Percentiles rank a stretch among this genome's conserved stretches.
Conservation (phyloP, 2,797 vertebrate species). For the Oryzias dopingdopingensis region DNA sequence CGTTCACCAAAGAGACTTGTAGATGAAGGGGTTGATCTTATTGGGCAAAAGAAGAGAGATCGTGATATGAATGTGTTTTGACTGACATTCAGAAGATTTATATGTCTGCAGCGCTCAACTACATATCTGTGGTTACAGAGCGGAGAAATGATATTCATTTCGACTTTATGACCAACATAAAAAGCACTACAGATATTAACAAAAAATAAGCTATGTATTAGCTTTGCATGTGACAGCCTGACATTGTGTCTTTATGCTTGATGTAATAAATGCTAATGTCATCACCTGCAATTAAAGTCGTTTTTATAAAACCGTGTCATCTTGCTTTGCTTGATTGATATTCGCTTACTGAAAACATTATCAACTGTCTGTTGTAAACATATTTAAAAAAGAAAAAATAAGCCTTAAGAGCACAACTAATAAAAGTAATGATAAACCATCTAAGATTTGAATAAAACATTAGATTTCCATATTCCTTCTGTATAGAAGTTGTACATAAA, state of each 20-base stretch:
- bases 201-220: conserved; percentile 65
- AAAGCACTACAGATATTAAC: conserved; percentile 45
- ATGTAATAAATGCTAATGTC: conserved; percentile 71
- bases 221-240: conserved; percentile 69
- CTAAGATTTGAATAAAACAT: no score
- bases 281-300: conserved; percentile 74
- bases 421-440: no score
- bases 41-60: conserved; percentile 17
- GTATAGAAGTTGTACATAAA: no score
- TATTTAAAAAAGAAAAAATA: no score
- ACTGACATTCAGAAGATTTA: conserved; percentile 48
- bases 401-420: no score
- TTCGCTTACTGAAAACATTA: no score
- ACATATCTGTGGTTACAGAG: conserved; percentile 36
- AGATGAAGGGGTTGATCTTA: conserved; percentile 22
- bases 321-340: conserved; percentile 10
- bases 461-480: no score
- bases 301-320: conserved; percentile 55
- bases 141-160: conserved; percentile 65
- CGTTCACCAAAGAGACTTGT: conserved; percentile 40
- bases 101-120: conserved; percentile 32
- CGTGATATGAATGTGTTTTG: conserved; percentile 47
- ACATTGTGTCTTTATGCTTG: conserved; percentile 64
- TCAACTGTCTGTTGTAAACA: no score
- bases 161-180: conserved; percentile 54